Percentiles rank a stretch among this genome's conserved stretches.
These are phyloP conservation scores for Sturmia bella DNA, from an alignment of 2,888 invertebrate species.

Conservation along the genomic window DNA sequence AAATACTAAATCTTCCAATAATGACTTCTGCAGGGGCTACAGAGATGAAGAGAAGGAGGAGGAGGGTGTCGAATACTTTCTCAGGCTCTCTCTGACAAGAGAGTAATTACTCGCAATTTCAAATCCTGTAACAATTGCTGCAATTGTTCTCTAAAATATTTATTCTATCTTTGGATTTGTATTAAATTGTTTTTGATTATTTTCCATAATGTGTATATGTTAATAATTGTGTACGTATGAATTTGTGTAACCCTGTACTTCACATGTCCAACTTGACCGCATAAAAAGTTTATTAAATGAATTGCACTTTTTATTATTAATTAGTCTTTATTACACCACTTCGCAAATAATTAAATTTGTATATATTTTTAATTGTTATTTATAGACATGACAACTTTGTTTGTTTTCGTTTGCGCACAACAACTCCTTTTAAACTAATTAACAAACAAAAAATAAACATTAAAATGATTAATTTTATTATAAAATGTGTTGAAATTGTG, in stretches of 20 bases:
- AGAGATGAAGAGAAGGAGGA: too few relatives aligned
- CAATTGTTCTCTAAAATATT: too few relatives aligned
- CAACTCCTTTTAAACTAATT: not conserved
- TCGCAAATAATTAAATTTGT: constrained; percentile 34
- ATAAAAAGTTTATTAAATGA: constrained; percentile 11
- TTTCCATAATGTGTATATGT: too few relatives aligned
- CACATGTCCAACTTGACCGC: constrained; percentile 21
- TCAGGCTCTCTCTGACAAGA: too few relatives aligned
- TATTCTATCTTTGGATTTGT: too few relatives aligned
- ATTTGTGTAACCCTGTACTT: not conserved
- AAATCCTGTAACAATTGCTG: too few relatives aligned
- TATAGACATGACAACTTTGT: constrained; percentile 3
- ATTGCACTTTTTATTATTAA: constrained; percentile 27
- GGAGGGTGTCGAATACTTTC: too few relatives aligned
- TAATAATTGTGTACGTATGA: not conserved
- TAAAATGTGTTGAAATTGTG: constrained; percentile 17
- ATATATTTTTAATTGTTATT: constrained; percentile 44
- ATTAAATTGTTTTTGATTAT: not conserved
- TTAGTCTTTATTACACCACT: constrained; percentile 28
- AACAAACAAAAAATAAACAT: constrained; percentile 7
- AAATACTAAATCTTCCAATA: too few relatives aligned
- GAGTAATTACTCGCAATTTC: too few relatives aligned
- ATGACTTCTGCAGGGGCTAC: too few relatives aligned
- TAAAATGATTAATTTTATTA: constrained; percentile 32
- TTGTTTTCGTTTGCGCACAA: constrained; percentile 5